A percentile compares a stretch with the other conserved stretches of the same genome.
Conservation (phyloP, 2,797 vertebrate species). For the Sitta carolinensis region DNA sequence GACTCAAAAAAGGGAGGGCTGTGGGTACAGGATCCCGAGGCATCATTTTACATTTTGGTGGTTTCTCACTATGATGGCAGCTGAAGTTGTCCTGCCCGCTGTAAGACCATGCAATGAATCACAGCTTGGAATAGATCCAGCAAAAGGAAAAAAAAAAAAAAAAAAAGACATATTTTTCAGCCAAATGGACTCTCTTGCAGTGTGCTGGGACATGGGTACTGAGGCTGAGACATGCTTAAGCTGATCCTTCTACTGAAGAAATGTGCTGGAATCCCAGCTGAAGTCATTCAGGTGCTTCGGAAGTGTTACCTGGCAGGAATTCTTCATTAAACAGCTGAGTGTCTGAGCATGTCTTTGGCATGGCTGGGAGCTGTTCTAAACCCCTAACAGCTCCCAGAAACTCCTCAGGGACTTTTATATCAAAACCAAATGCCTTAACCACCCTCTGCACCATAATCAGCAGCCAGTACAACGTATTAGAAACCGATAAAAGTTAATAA, state of each 20-base stretch:
- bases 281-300: not conserved
- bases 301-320: not conserved
- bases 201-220: not conserved
- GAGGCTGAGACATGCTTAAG: not conserved
- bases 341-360: not conserved
- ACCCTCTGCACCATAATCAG: not conserved
- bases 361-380: not conserved
- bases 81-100: not conserved
- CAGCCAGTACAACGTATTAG: not conserved
- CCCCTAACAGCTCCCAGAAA: slow-evolving; percentile 11
- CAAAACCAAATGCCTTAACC: slow-evolving; percentile 20
- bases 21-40: not conserved
- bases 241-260: not conserved
- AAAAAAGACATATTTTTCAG: not conserved
- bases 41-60: slow-evolving; percentile 10
- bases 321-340: not conserved
- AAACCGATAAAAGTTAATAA: slow-evolving; percentile 12
- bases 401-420: not conserved
- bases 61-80: slow-evolving; percentile 44
- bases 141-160: not conserved
- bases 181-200: not conserved
- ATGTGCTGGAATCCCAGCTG: not conserved
- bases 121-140: not conserved
- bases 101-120: slow-evolving; percentile 28
- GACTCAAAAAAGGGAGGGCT: not conserved